Evolutionary conservation across 2,113 vertebrate species (phyloP), one percentile per base, ranked within the genome.

Genomic region (Lepus timidus): DNA sequence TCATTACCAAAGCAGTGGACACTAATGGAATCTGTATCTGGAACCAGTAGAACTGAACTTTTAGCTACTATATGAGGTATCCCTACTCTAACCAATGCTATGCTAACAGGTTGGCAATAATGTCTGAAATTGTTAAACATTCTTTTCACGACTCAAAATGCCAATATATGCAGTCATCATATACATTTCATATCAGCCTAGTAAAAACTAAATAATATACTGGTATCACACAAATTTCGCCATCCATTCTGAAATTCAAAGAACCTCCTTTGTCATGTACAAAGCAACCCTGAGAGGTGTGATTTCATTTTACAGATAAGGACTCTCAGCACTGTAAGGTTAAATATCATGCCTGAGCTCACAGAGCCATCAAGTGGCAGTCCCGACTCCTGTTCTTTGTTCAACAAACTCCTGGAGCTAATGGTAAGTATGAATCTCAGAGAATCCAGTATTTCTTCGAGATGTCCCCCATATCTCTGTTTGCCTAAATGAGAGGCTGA

Each of bases 321-420:
- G 9, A 79, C 22, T 64, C 67, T 49, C 4, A 87, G 33, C 10
- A 2, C 19, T 70, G 4, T 11, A 31, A 62, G 31, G 29, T 16
- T 44, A 51, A 39, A 2, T 9, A 7, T 17, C 52, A 55, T 8
- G 2, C 36, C 44, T 76, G 25, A 51, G 55, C 70, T 44, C 91
- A 90, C 33, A 76, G 58, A 79, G 82, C 13, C 91, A 93, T 27
- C 75, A 70, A 73, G 75, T 83, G 85, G 84, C 13, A 31, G 64
- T 7, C 58, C 33, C 5, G 39, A 51, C 36, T 88, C 83, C 36
- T 11, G n/a, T 20, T 88, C 51, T 87, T 89, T 65, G 44, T 13
- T 27, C 11, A 36, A 49, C 64, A 31, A 61, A 55, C 19, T 49
- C 8, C 3, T 1, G 1, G 7, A 20, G 55, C 27, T 0, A 44